These are phyloP conservation scores for Arbacia lixula DNA, from an alignment of 53 echinoderm and acorn worm genomes.

Conservation along the genomic window DNA sequence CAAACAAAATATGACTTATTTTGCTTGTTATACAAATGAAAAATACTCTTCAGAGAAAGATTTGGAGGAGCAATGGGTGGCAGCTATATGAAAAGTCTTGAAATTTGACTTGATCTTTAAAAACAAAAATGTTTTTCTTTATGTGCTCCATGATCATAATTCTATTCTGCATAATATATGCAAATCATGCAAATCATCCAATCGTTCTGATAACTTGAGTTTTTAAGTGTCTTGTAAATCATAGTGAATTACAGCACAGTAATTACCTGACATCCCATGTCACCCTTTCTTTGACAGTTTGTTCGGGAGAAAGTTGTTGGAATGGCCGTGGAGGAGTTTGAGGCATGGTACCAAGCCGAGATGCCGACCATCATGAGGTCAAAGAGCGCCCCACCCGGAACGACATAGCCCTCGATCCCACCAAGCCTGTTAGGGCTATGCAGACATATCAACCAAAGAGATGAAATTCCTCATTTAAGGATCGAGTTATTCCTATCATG, in stretches of 20 bases:
- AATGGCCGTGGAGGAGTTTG: constrained; percentile 96
- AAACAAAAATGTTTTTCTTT: background rate
- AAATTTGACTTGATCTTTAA: background rate
- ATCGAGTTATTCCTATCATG: too few relatives aligned
- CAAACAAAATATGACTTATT: too few relatives aligned
- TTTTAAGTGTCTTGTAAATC: background rate
- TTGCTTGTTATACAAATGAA: too few relatives aligned
- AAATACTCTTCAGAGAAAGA: too few relatives aligned
- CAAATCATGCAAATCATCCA: too few relatives aligned
- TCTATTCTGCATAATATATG: background rate
- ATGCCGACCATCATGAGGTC: constrained; percentile 83
- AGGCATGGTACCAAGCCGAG: constrained; percentile 90
- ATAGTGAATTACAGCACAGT: background rate
- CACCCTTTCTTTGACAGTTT: constrained; percentile 70
- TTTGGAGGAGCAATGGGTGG: too few relatives aligned
- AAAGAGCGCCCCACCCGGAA: constrained; percentile 86
- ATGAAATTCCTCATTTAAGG: too few relatives aligned
- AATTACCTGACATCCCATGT: background rate
- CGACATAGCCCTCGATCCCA: constrained; percentile 47
- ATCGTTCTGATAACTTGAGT: background rate
- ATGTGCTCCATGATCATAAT: background rate
- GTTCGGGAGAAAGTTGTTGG: constrained; percentile 92
- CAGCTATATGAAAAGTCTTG: too few relatives aligned
- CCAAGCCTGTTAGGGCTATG: too few relatives aligned
- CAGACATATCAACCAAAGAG: too few relatives aligned